phyloP scores from a whole-genome alignment of 1,140 invertebrate genomes.

The Acromyrmex charruanus region DNA sequence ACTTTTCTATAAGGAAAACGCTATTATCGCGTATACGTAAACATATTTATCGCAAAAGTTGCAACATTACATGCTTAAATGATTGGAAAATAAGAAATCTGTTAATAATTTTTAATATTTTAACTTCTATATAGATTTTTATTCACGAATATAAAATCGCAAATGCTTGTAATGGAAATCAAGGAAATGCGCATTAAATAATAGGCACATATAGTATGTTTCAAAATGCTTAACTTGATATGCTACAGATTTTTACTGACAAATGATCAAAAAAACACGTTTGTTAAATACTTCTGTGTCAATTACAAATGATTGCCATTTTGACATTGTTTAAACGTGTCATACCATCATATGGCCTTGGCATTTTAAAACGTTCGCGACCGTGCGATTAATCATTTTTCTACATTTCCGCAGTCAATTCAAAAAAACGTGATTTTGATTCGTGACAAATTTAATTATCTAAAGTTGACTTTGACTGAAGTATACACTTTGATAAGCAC shows the following conservation, averaged over 20 bases:
- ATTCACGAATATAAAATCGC: neutral
- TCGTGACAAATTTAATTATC: neutral
- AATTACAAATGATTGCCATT: neutral
- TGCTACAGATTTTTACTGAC: neutral
- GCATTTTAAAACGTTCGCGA: constrained; percentile 4
- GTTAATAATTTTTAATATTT: neutral
- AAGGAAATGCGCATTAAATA: neutral
- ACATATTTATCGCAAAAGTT: neutral
- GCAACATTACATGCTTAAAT: too few relatives aligned
- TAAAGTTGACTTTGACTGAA: neutral
- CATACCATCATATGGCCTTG: neutral
- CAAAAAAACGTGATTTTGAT: neutral
- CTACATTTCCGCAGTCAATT: neutral
- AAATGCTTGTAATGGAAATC: neutral
- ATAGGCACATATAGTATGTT: neutral
- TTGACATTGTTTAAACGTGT: neutral
- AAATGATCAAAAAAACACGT: constrained; percentile 8
- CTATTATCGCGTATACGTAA: too few relatives aligned
- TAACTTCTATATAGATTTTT: neutral
- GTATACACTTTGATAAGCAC: neutral
- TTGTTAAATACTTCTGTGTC: neutral
- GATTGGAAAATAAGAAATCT: neutral
- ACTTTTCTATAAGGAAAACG: neutral
- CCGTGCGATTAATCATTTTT: neutral
- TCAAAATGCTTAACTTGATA: neutral